These are phyloP conservation scores for Arenaria interpres DNA, from an alignment of 2,113 vertebrate genomes.

Conservation along the genomic window DNA sequence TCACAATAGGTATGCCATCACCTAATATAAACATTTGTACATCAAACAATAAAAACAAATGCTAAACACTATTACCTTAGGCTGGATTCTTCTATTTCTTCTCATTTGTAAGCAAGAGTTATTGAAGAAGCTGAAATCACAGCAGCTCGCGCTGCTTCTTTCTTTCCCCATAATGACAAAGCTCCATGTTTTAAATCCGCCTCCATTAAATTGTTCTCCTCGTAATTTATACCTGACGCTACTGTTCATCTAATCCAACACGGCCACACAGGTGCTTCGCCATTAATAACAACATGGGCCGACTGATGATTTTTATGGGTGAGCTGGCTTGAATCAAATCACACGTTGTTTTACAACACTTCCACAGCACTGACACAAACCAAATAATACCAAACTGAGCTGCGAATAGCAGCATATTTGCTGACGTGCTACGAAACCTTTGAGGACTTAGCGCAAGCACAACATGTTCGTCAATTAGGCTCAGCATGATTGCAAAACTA, in stretches of 20 bases:
- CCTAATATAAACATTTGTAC: not conserved
- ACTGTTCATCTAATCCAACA: not conserved
- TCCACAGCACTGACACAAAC: not conserved
- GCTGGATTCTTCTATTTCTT: slow-evolving; percentile 47
- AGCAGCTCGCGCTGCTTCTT: not conserved
- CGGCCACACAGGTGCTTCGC: not conserved
- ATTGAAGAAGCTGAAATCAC: slow-evolving; percentile 41
- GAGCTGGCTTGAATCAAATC: not conserved
- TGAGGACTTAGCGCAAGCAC: slow-evolving; percentile 30
- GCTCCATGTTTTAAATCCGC: not conserved
- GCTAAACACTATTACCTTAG: slow-evolving; percentile 32
- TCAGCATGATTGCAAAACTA: not conserved
- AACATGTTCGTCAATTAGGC: slow-evolving; percentile 17
- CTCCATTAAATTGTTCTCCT: slow-evolving; percentile 5
- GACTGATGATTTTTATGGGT: not conserved
- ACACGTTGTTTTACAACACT: not conserved
- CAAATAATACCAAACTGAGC: not conserved
- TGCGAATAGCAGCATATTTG: not conserved
- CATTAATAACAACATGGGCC: not conserved
- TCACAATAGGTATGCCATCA: not conserved
- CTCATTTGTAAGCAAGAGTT: slow-evolving; percentile 25
- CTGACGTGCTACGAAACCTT: slow-evolving; percentile 10
- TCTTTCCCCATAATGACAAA: slow-evolving; percentile 36
- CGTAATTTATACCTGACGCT: not conserved
- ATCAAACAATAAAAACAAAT: not conserved